Evolutionary conservation across 2,888 invertebrate species (phyloP), one percentile per base, ranked within the genome.

Genomic region (Drosophila meridiana): DNA sequence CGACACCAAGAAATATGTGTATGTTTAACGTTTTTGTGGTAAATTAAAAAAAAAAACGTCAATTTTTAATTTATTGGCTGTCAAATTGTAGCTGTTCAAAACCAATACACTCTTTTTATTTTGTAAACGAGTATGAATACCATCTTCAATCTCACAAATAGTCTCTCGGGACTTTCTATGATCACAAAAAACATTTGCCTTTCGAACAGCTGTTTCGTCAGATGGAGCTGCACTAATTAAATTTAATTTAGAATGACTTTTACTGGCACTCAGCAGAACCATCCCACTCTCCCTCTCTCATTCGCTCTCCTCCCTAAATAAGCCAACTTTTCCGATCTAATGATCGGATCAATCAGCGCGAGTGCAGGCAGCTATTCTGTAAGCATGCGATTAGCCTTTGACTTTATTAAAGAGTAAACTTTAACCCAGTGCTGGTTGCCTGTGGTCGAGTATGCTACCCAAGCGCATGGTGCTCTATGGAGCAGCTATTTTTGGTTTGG

Each of bases 161-260:
- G 9, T 32, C n/a, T n/a, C 32, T 32, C 5, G 32, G 0, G 32
- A 5, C 11, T 52, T 42, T 66, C 38, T n/a, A 11, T 57, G 36
- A 52, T 9, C 38, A 11, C 8, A 4, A n/a, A 40, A 81, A 81
- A 64, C 79, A 84, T 73, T 73, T 83, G 73, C 60, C 26, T 26
- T 43, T 56, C 26, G 9, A 48, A 20, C 86, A 75, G 67, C 82
- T 87, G 87, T 53, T 69, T 71, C 43, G 50, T 53, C 67, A 32
- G 48, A 59, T 57, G 56, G 48, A 65, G 34, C 52, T 47, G 58
- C 55, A 69, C 34, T 55, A 83, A 82, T 88, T 71, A 80, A 80
- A 71, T 75, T 75, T 52, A 83, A 88, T 80, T 73, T 73, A 70
- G 60, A 62, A 52, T 67, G 67, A 80, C 80, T 72, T 61, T 78